phyloP scores from a whole-genome alignment of 1,140 invertebrate species.

The Meloidogyne hapla region DNA sequence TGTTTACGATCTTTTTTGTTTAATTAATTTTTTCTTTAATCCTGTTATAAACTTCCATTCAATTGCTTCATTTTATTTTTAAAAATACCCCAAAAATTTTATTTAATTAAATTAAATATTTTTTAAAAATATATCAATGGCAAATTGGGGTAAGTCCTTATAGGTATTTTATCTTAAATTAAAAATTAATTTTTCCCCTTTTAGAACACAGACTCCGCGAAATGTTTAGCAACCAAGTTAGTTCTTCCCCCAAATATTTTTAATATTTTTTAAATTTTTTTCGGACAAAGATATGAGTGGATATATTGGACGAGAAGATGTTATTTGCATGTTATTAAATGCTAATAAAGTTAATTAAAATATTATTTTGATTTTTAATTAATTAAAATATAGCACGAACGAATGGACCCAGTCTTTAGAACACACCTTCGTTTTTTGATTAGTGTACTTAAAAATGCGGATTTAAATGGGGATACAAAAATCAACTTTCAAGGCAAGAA shows the following conservation, averaged over 20 bases:
- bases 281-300: conserved; percentile 58
- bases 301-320: conserved; percentile 51
- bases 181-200: not conserved
- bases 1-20: too few species aligned
- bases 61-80: too few species aligned
- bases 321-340: conserved; percentile 51
- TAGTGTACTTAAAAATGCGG: conserved; percentile 58
- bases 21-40: too few species aligned
- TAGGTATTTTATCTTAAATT: not conserved
- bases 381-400: conserved; percentile 41
- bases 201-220: conserved; percentile 53
- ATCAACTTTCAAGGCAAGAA: conserved; percentile 65
- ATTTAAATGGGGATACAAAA: conserved; percentile 63
- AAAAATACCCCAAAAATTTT: too few species aligned
- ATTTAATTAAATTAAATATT: not conserved
- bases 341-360: conserved; percentile 49
- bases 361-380: not conserved
- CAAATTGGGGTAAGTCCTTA: conserved; percentile 18
- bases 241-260: not conserved
- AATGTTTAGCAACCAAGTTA: conserved; percentile 52
- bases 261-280: not conserved
- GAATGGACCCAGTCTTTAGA: conserved; percentile 62
- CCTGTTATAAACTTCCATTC: too few species aligned
- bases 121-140: not conserved
- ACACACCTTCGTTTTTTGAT: conserved; percentile 63